Percentiles rank a stretch among this genome's conserved stretches.
These are phyloP conservation scores for Naja naja DNA, from an alignment of 2,113 vertebrate genomes.

Conservation along the genomic window DNA sequence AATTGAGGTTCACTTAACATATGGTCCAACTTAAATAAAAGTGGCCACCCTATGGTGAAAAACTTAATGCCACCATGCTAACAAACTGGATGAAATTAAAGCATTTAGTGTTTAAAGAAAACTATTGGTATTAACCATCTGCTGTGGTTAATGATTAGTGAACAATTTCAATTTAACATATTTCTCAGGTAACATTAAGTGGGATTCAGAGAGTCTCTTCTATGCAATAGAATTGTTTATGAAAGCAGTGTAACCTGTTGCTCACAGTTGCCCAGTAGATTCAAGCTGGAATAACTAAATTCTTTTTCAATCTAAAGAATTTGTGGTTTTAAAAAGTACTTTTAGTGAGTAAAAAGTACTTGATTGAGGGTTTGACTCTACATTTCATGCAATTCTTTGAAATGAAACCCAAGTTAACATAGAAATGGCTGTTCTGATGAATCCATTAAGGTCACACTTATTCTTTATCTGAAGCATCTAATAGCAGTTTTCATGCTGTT, in stretches of 20 bases:
- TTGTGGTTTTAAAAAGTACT: not conserved
- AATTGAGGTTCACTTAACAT: not conserved
- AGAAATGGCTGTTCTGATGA: not conserved
- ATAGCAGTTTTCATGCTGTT: not conserved
- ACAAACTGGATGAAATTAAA: constrained; percentile 29
- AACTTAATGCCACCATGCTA: rapidly evolving
- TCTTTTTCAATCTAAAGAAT: not conserved
- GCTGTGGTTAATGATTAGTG: constrained; percentile 45
- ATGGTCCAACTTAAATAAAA: not conserved
- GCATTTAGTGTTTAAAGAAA: constrained; percentile 5
- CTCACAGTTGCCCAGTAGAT: not conserved
- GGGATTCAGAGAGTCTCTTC: not conserved
- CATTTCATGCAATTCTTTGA: not conserved
- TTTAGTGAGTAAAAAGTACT: not conserved
- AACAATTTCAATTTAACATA: constrained; percentile 3
- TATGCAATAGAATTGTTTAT: not conserved
- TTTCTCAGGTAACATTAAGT: constrained; percentile 8
- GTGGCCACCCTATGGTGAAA: rapidly evolving
- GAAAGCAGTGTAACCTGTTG: not conserved
- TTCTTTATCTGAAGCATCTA: not conserved
- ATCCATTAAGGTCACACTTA: not conserved
- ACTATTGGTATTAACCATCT: constrained; percentile 17
- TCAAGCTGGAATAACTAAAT: constrained; percentile 6
- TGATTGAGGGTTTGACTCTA: not conserved
- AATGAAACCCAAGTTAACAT: not conserved